Evolutionary conservation across 92 coral and sea anemone species (phyloP), one percentile per base, ranked within the genome.

Genomic region (Parazoanthus darwini): DNA sequence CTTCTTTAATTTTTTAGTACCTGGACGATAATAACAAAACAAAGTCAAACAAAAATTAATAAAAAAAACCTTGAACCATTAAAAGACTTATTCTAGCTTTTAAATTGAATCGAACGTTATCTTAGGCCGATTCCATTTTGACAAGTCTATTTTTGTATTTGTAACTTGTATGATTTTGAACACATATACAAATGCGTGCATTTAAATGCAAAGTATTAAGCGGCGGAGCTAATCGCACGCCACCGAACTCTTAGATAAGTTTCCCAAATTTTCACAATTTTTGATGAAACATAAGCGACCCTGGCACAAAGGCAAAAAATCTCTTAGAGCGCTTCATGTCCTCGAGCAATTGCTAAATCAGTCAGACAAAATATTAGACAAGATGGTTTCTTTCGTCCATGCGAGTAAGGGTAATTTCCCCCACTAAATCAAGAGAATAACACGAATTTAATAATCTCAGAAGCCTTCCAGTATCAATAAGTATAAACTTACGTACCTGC

Each of bases 401-500:
- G 67, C 20, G 35, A 51, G 43, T 33, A 46, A 33, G 37, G 37
- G 23, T 26, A 46, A 18, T 79, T 54, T 46, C 39, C 63, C 16
- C 67, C 11, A n/a, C 46, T 20, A 39, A 74, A 76, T 39, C 26
- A 76, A 13, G 54, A 20, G 80, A 76, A 8, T 15, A 44, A n/a
- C 23, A 37, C 51, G 48, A 76, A 76, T 76, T 76, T 76, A 37
- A 16, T 16, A 71, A 46, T 70, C 38, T 5, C 48, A n/a, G 4
- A 44, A 29, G 42, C 42, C 25, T n/a, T 46, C 48, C 18, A 44
- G 16, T 37, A 50, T 13, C 44, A 15, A 43, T 26, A 84, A 84
- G 23, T 7, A 11, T 39, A 76, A 38, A 22, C 16, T 20, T 76
- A 71, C 78, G 56, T 84, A 84, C 87, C 87, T 51, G 87, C 87